Evolutionary conservation across 1,140 invertebrate species (phyloP).

Genomic region (Epicauta chinensis): DNA sequence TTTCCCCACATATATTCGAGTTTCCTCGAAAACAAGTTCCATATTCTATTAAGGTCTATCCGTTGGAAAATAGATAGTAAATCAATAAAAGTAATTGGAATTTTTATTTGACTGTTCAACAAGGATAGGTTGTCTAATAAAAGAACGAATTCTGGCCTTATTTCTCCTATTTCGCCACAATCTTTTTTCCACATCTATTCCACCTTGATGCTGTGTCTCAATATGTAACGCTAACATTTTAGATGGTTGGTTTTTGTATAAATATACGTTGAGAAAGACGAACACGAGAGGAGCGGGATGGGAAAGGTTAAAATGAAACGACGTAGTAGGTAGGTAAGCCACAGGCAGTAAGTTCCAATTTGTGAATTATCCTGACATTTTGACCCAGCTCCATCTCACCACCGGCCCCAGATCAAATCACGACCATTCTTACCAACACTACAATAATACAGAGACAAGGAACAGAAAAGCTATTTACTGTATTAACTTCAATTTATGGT

Average conservation of each 20-base stretch:
- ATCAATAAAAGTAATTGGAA: slow-evolving; percentile 20
- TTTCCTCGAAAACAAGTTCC: slow-evolving; percentile 7
- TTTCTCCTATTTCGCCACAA: too few relatives aligned
- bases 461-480: too few relatives aligned
- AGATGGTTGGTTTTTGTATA: too few relatives aligned
- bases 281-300: too few relatives aligned
- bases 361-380: slow-evolving; percentile 16
- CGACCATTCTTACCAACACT: slow-evolving; percentile 8
- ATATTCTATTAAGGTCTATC: slow-evolving; percentile 15
- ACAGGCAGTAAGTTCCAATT: slow-evolving; percentile 18
- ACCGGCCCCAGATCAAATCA: slow-evolving; percentile 12
- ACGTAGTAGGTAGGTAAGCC: slow-evolving; percentile 18
- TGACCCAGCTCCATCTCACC: slow-evolving; percentile 13
- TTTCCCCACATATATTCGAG: slow-evolving; percentile 10
- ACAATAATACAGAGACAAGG: too few relatives aligned
- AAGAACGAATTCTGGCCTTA: slow-evolving; percentile 10
- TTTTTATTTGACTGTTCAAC: slow-evolving; percentile 20
- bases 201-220: too few relatives aligned
- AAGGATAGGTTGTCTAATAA: slow-evolving; percentile 19
- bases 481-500: too few relatives aligned
- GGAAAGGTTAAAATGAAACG: slow-evolving; percentile 14
- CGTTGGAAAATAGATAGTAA: slow-evolving; percentile 15
- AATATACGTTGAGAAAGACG: too few relatives aligned
- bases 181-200: too few relatives aligned
- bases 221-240: too few relatives aligned